These are phyloP conservation scores for Cephus spinipes DNA, from an alignment of 2,888 invertebrate genomes.

Conservation along the genomic window DNA sequence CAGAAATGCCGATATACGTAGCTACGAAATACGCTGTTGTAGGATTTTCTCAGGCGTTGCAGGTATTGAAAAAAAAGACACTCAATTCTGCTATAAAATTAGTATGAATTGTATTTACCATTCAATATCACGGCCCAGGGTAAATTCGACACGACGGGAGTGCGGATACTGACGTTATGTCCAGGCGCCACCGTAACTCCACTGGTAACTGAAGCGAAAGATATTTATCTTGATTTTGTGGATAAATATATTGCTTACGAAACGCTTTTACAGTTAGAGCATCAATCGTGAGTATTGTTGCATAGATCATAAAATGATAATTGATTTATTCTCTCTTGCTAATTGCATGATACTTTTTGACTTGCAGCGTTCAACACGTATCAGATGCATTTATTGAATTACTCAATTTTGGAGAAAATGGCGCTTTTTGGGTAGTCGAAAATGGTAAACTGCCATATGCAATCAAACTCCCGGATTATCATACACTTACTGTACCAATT, in stretches of 20 bases:
- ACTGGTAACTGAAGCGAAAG: constrained; percentile 38
- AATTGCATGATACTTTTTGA: background rate
- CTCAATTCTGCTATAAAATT: background rate
- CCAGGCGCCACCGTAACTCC: constrained; percentile 55
- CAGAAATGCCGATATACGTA: constrained; percentile 69
- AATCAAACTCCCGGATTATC: constrained; percentile 33
- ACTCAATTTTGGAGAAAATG: constrained; percentile 46
- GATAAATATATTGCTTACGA: constrained; percentile 41
- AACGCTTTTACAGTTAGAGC: constrained; percentile 35
- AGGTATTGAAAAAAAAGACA: constrained; percentile 35
- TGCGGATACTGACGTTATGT: constrained; percentile 57
- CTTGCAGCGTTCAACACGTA: background rate
- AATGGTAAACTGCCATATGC: constrained; percentile 44
- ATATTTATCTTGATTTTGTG: constrained; percentile 40
- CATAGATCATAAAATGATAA: background rate
- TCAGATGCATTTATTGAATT: constrained; percentile 31
- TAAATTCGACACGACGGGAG: constrained; percentile 53
- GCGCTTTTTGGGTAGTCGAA: constrained; percentile 47
- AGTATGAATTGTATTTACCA: background rate
- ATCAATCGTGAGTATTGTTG: constrained; percentile 47
- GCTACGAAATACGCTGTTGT: constrained; percentile 69
- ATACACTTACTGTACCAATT: background rate
- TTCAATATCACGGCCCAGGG: constrained; percentile 22
- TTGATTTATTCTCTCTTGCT: background rate
- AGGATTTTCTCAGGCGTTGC: constrained; percentile 46